These are phyloP conservation scores for Tetragonula clypearis DNA, from an alignment of 1,140 invertebrate species.

Conservation along the genomic window DNA sequence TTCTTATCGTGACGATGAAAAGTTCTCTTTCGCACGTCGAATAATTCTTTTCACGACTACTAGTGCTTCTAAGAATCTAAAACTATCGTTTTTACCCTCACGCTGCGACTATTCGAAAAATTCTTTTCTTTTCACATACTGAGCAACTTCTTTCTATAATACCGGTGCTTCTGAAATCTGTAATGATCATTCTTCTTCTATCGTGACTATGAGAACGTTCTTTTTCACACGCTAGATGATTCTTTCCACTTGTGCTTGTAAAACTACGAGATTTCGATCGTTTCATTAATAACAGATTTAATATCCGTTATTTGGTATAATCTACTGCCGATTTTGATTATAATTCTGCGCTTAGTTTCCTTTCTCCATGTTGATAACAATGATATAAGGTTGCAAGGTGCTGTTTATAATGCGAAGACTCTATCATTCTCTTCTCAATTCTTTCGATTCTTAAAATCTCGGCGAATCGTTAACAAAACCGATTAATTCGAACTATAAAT, in stretches of 20 bases:
- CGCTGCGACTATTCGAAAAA: background rate
- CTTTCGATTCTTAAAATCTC: background rate
- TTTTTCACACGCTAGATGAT: background rate
- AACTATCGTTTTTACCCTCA: background rate
- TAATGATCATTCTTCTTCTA: background rate
- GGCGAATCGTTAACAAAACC: background rate
- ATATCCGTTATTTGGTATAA: background rate
- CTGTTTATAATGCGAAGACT: background rate
- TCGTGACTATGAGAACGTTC: too few species aligned
- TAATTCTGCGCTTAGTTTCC: background rate
- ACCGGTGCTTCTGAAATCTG: background rate
- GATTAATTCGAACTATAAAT: background rate
- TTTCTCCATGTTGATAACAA: constrained; percentile 12
- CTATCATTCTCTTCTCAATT: background rate
- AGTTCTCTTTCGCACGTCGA: too few species aligned
- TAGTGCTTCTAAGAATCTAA: too few species aligned
- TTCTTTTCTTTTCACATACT: background rate
- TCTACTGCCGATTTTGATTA: background rate
- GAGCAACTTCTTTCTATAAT: background rate
- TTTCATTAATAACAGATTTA: too few species aligned
- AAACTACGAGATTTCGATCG: background rate
- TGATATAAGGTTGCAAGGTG: background rate
- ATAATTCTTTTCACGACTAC: too few species aligned
- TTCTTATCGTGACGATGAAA: too few species aligned
- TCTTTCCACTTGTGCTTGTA: background rate